A percentile compares a stretch with the other conserved stretches of the same genome.
Evolutionary conservation across 2,797 vertebrate genomes (phyloP).

Genomic region (Typhlichthys subterraneus): DNA sequence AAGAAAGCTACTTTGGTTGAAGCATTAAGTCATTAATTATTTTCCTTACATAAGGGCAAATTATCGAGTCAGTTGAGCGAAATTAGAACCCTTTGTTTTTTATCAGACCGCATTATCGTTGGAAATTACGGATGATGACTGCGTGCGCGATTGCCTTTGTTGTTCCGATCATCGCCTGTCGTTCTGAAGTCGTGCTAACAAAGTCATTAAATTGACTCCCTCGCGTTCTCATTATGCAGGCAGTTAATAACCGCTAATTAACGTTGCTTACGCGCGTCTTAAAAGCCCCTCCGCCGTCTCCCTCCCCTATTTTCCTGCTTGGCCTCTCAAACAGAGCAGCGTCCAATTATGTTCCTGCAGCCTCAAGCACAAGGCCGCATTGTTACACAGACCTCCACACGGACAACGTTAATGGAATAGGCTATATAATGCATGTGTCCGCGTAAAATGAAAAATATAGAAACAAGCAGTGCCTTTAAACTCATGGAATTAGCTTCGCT

Average conservation of each 20-base stretch:
- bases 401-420: neutral
- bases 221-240: conserved; percentile 85
- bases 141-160: conserved; percentile 79
- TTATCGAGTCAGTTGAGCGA: conserved; percentile 82
- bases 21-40: conserved; percentile 82
- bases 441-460: neutral
- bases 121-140: conserved; percentile 84
- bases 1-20: conserved; percentile 76
- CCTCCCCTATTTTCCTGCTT: conserved; percentile 62
- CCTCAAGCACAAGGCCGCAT: neutral
- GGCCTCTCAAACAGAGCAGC: conserved; percentile 75
- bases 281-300: conserved; percentile 66
- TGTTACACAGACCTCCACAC: too few species aligned
- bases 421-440: neutral
- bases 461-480: too few species aligned
- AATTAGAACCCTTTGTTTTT: conserved; percentile 86
- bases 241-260: conserved; percentile 89
- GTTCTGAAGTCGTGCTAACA: conserved; percentile 84
- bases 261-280: conserved; percentile 83
- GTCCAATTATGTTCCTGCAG: conserved; percentile 77
- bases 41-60: conserved; percentile 83
- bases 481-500: too few species aligned
- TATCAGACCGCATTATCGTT: conserved; percentile 82
- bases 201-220: conserved; percentile 89
- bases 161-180: conserved; percentile 83